phyloP scores from a whole-genome alignment of 2,888 invertebrate genomes.

The Stegana nigrithorax region DNA sequence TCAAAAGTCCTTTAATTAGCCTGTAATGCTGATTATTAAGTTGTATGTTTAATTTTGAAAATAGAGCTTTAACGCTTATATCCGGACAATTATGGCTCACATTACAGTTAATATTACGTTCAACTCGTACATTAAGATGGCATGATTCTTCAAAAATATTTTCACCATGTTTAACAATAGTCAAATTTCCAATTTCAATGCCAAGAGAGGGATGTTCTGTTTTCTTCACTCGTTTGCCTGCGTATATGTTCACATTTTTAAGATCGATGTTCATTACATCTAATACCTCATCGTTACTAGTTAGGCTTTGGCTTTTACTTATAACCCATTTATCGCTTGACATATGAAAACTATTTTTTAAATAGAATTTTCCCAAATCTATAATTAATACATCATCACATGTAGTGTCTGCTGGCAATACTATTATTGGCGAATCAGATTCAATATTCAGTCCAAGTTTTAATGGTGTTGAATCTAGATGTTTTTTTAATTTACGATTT shows the following conservation, averaged over 20 bases:
- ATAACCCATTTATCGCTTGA: conserved; percentile 70
- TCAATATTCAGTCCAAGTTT: background rate
- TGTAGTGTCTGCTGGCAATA: conserved; percentile 86
- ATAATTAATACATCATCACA: conserved; percentile 83
- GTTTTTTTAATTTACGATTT: too few relatives aligned
- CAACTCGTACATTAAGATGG: conserved; percentile 82
- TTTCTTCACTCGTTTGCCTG: conserved; percentile 69
- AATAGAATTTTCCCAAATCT: conserved; percentile 81
- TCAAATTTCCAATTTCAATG: conserved; percentile 63
- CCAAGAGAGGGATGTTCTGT: too few relatives aligned
- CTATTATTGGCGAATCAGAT: conserved; percentile 74
- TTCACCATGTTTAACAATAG: conserved; percentile 70
- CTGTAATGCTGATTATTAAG: conserved; percentile 88
- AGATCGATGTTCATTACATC: conserved; percentile 77
- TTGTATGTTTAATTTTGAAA: conserved; percentile 86
- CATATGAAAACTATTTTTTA: conserved; percentile 80
- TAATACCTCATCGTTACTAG: conserved; percentile 66
- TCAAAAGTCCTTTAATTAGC: conserved; percentile 85
- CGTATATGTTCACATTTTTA: conserved; percentile 77
- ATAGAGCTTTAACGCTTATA: conserved; percentile 84
- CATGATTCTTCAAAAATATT: conserved; percentile 86
- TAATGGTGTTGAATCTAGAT: background rate
- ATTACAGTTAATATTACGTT: conserved; percentile 80
- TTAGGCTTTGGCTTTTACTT: conserved; percentile 48
- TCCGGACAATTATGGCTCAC: conserved; percentile 76